Evolutionary conservation across 2,888 invertebrate species (phyloP), one percentile per base, ranked within the genome.

Genomic region (Rutpela maculata): DNA sequence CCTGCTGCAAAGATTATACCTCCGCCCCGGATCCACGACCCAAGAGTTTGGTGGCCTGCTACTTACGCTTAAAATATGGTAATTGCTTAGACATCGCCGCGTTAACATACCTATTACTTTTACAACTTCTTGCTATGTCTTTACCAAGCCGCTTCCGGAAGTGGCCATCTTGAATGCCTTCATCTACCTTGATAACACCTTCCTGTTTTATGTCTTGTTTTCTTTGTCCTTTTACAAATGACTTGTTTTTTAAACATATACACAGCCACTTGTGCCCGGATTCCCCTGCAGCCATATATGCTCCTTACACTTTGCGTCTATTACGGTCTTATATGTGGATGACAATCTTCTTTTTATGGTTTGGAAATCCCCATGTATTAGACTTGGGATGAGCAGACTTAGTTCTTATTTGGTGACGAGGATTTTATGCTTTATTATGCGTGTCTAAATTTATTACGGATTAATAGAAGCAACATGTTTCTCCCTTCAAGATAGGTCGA

Each of bases 91-190:
- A 83, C 84, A 85, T 84, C 80, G 85, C 84, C 83, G 82, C 83
- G 84, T 85, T 86, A 85, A 85, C 85, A 85, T 81, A 82, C 80
- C 85, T 85, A 85, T 86, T 87, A 86, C 84, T 83, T 85, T 85
- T 85, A 84, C 83, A 85, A 83, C 84, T 82, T 74, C 78, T 81
- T 80, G 82, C 81, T 82, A 81, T 81, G 81, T 81, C 80, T 84
- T 83, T 78, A 83, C 81, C 78, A 76, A 76, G 73, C 78, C 77
- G 75, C 77, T 80, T 81, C 80, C 81, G 84, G 84, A 84, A 82
- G 82, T 84, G 74, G 83, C 83, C 83, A 83, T 82, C 82, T 84
- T 82, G 82, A 79, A 83, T 80, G 79, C 78, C 80, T 82, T 83
- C 80, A 80, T 80, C 82, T 60, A 70, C 70, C 70, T 67, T 55